Evolutionary conservation across 2,113 vertebrate species (phyloP).

Genomic region (Thunnus thynnus): DNA sequence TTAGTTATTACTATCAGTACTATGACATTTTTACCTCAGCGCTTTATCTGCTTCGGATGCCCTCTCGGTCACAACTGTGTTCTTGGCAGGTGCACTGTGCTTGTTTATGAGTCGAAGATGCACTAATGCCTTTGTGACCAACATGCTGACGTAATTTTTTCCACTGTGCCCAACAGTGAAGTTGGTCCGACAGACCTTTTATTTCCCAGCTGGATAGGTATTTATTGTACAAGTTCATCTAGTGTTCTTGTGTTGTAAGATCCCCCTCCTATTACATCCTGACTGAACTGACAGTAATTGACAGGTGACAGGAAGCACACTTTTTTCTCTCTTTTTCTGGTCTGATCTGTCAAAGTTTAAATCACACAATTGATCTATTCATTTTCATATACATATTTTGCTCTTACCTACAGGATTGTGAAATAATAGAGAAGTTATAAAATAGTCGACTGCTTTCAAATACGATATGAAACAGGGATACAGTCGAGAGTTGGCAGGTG

Average conservation of each 20-base stretch:
- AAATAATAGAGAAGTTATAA: not conserved
- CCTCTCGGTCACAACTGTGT: not conserved
- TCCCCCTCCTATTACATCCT: not conserved
- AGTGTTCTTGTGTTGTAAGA: not conserved
- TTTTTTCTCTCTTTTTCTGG: not conserved
- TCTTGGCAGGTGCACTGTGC: not conserved
- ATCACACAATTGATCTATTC: no score
- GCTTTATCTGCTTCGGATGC: not conserved
- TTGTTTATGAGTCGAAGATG: slow-evolving; percentile 6
- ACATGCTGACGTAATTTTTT: not conserved
- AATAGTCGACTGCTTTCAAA: not conserved
- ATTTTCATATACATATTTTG: no score
- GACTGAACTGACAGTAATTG: slow-evolving; percentile 1
- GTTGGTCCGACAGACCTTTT: not conserved
- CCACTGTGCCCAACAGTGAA: not conserved
- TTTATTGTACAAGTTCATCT: not conserved
- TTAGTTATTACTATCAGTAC: no score
- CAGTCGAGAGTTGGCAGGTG: slow-evolving; percentile 8
- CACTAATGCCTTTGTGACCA: slow-evolving; percentile 1
- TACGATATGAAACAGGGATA: not conserved
- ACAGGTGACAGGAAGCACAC: not conserved
- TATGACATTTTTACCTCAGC: not conserved
- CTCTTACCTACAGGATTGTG: no score
- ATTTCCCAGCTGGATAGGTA: not conserved
- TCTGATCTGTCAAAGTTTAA: no score